A percentile compares a stretch with the other conserved stretches of the same genome.
Evolutionary conservation across 2,113 vertebrate species (phyloP).

Genomic region (Mormoops blainvillei): DNA sequence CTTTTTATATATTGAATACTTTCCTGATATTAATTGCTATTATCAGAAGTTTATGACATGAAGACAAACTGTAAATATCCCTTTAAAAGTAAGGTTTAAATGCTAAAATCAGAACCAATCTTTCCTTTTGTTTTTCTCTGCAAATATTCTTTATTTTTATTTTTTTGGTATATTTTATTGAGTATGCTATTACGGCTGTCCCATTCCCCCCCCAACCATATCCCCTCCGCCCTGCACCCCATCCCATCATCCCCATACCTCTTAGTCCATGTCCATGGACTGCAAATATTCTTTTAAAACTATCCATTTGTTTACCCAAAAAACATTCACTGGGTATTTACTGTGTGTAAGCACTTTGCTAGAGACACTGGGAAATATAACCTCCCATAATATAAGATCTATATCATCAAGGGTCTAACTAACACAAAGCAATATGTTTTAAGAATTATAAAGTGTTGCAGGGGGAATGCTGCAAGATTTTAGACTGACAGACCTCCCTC

Average conservation of each 20-base stretch:
- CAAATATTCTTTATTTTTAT: constrained; percentile 7
- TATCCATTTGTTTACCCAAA: not conserved
- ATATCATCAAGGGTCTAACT: not conserved
- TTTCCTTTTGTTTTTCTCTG: constrained; percentile 21
- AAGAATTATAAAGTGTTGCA: not conserved
- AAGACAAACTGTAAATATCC: not conserved
- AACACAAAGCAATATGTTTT: not conserved
- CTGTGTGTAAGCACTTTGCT: not conserved
- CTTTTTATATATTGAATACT: not conserved
- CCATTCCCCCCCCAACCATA: too few species aligned
- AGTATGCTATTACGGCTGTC: too few species aligned
- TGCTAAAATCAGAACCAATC: constrained; percentile 10
- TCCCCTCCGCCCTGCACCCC: too few species aligned
- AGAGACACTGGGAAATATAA: not conserved
- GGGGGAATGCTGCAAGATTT: not conserved
- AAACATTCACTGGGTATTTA: not conserved
- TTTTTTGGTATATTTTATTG: too few species aligned
- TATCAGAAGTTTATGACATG: not conserved
- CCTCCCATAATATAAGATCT: not conserved
- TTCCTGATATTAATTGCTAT: not conserved
- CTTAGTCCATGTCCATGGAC: too few species aligned
- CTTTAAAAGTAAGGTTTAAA: constrained; percentile 3
- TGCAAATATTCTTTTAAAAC: not conserved
- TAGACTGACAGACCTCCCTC: not conserved
- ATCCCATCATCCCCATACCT: too few species aligned